phyloP scores from a whole-genome alignment of 1,140 invertebrate genomes.

The Hylaeus volcanicus region DNA sequence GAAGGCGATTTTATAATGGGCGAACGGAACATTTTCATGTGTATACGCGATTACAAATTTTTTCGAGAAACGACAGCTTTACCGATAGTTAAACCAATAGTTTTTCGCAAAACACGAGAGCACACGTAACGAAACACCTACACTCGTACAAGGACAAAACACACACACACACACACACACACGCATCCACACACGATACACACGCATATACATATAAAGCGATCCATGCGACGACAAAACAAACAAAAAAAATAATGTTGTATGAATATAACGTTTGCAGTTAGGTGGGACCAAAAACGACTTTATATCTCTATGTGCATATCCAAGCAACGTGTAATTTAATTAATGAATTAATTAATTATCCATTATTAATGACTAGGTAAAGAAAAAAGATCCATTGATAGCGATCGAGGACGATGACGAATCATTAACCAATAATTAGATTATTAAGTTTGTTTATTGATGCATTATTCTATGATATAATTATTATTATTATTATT shows the following conservation, averaged over 20 bases:
- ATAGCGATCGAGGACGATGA: conserved; percentile 76
- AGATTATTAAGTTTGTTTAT: conserved; percentile 80
- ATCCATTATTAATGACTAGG: conserved; percentile 77
- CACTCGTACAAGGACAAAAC: not conserved
- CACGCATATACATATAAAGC: conserved; percentile 59
- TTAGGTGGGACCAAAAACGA: conserved; percentile 82
- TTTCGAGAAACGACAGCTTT: conserved; percentile 65
- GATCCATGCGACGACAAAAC: conserved; percentile 59
- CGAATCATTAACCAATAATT: conserved; percentile 76
- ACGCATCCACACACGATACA: conserved; percentile 44
- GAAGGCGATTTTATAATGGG: conserved; percentile 24
- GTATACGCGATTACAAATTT: conserved; percentile 72
- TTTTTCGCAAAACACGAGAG: conserved; percentile 64
- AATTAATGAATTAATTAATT: conserved; percentile 80
- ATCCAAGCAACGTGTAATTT: conserved; percentile 81
- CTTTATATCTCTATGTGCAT: conserved; percentile 81
- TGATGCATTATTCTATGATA: conserved; percentile 79
- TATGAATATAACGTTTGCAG: conserved; percentile 81
- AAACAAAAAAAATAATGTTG: conserved; percentile 62
- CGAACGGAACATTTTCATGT: conserved; percentile 61
- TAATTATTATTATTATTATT: conserved; percentile 76
- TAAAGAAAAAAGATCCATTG: conserved; percentile 71
- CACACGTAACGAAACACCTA: conserved; percentile 7
- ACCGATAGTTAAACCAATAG: conserved; percentile 68
- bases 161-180: conserved; percentile 29